Base-by-base conservation (phyloP, 2,113 vertebrate species). In the Urocynchramus pylzowi region DNA sequence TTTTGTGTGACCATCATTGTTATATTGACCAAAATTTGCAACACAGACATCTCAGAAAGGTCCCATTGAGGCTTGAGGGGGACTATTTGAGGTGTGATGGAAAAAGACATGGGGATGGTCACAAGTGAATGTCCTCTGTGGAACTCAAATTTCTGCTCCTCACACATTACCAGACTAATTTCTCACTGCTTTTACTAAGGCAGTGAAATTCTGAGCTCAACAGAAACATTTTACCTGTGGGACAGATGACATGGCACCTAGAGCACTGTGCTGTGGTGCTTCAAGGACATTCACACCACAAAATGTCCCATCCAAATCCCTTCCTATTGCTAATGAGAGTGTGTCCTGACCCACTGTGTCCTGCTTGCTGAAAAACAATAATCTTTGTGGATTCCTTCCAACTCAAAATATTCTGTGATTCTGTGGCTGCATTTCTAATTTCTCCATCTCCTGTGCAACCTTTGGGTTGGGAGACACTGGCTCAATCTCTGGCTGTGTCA, bases 1-100 rank as follows among this genome's bases (percentile, higher is more conserved):
- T 20, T 33, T 63, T 28, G 2, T 68, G 22, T 60, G 14, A 33
- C 27, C 2, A 19, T 33, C 0, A 0, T 17, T 0, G 0, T 33
- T 12, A 4, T 23, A 27, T 23, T 70, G 24, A 7, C 23, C 16
- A 24, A 41, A 53, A 28, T 53, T 63, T 39, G 4, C 15, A 59
- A 42, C 26, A 27, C 5, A 64, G 13, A 35, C 26, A 26, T n/a
- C 12, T 70, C 47, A 79, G 30, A 42, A 78, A 82, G 6, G 6
- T 63, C 11, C 27, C 28, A 19, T 3, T 39, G 22, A 35, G 26
- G 23, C 10, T 47, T 54, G 42, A 92, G 10, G 8, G 2, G 1
- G 8, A 23, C n/a, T 1, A 1, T 61, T 35, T 2, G 2, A 18
- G n/a, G 6, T 54, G 13, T 0, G 0, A 3, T 42, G 30, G 22